A percentile compares a stretch with the other conserved stretches of the same genome.
Evolutionary conservation across 2,113 vertebrate genomes (phyloP).

Genomic region (Aphelocoma coerulescens): DNA sequence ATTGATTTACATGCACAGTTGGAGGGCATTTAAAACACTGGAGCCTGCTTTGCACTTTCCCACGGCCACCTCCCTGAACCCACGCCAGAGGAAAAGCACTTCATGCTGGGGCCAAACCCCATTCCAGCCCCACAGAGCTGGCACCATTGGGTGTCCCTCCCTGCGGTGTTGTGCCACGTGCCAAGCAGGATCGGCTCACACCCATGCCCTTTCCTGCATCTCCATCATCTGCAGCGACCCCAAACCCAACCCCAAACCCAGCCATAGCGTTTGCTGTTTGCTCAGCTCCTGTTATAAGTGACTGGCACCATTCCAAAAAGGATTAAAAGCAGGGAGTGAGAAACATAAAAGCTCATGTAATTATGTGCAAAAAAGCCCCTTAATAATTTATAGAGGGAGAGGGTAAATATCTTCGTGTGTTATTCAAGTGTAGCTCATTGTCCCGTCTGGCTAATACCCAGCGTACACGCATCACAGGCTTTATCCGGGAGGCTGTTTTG

Average conservation of each 20-base stretch:
- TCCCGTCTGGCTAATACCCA: conserved; percentile 70
- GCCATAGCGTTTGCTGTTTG: neutral
- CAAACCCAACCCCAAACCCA: neutral
- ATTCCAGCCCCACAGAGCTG: accelerated
- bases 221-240: neutral
- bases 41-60: neutral
- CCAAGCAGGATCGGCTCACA: accelerated
- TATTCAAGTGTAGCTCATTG: conserved; percentile 61
- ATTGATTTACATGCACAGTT: conserved; percentile 55
- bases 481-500: conserved; percentile 42
- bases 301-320: conserved; percentile 56
- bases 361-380: conserved; percentile 66
- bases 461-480: conserved; percentile 44
- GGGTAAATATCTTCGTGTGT: conserved; percentile 66
- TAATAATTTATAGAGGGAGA: conserved; percentile 73
- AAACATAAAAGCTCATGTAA: conserved; percentile 67
- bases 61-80: neutral
- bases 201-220: neutral
- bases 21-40: conserved; percentile 31
- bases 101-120: neutral
- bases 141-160: accelerated
- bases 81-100: accelerated
- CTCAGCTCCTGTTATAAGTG: neutral
- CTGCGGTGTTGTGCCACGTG: accelerated
- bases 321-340: conserved; percentile 67